These are phyloP conservation scores for Cosmorhoe ocellata DNA, from an alignment of 2,888 invertebrate genomes.

Conservation along the genomic window DNA sequence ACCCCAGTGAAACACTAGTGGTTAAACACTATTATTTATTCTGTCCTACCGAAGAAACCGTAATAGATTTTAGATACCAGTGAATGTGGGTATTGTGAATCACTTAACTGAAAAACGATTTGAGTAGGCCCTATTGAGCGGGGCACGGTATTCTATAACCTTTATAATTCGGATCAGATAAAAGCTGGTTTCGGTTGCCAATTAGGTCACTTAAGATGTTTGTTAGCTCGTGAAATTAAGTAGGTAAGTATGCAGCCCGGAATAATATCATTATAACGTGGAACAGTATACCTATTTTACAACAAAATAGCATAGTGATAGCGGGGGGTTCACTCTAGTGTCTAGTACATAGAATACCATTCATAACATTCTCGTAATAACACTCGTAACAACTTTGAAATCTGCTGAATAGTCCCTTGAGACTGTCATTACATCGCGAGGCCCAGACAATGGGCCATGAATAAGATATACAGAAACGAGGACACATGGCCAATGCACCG, in stretches of 20 bases:
- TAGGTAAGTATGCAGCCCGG: too few relatives aligned
- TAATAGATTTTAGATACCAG: slow-evolving; percentile 35
- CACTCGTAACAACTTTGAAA: slow-evolving; percentile 41
- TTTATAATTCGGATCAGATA: slow-evolving; percentile 19
- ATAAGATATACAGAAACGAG: slow-evolving; percentile 55
- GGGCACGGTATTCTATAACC: slow-evolving; percentile 27
- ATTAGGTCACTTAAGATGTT: slow-evolving; percentile 18
- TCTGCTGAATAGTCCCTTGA: slow-evolving; percentile 30
- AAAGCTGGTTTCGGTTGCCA: slow-evolving; percentile 7
- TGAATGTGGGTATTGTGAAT: slow-evolving; percentile 41
- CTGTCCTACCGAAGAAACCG: slow-evolving; percentile 35
- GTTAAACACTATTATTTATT: not conserved
- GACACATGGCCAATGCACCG: slow-evolving; percentile 24
- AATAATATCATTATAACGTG: too few relatives aligned
- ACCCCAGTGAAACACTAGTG: too few relatives aligned
- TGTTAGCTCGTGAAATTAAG: slow-evolving; percentile 6
- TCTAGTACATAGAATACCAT: too few relatives aligned
- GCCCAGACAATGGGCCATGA: slow-evolving; percentile 51
- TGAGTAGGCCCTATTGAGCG: slow-evolving; percentile 24
- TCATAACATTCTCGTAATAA: slow-evolving; percentile 14
- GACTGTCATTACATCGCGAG: slow-evolving; percentile 37
- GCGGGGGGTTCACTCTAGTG: too few relatives aligned
- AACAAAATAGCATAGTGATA: too few relatives aligned
- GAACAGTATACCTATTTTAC: too few relatives aligned
- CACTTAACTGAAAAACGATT: slow-evolving; percentile 38